A percentile compares a stretch with the other conserved stretches of the same genome.
These are phyloP conservation scores for Notothenia coriiceps DNA, from an alignment of 2,113 vertebrate species.

Conservation along the genomic window DNA sequence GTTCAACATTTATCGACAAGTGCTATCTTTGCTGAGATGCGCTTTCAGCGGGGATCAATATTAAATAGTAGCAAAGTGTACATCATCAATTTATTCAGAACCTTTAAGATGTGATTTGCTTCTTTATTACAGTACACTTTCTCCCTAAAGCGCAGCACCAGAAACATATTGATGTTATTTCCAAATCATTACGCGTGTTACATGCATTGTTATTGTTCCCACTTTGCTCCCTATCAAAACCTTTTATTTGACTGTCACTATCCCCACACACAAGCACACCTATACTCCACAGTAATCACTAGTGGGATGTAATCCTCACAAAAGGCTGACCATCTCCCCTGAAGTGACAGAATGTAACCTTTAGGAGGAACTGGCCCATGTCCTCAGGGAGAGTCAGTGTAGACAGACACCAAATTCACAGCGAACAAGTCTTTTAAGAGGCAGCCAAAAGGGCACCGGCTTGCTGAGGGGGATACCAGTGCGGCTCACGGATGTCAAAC, in stretches of 20 bases:
- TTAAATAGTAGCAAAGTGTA: constrained; percentile 36
- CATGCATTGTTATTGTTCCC: background rate
- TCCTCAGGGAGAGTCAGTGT: constrained; percentile 63
- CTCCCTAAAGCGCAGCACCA: background rate
- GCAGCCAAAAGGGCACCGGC: constrained; percentile 64
- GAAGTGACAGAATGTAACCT: constrained; percentile 74
- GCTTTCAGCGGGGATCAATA: constrained; percentile 54
- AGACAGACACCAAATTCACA: constrained; percentile 67
- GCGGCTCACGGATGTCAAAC: constrained; percentile 70
- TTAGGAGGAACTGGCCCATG: constrained; percentile 70
- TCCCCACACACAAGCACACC: constrained; percentile 6
- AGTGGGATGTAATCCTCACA: constrained; percentile 44
- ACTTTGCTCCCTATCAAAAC: background rate
- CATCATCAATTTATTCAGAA: constrained; percentile 32
- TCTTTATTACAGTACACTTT: constrained; percentile 11
- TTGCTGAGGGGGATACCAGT: constrained; percentile 46
- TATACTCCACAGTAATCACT: constrained; percentile 22
- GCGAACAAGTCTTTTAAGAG: constrained; percentile 67
- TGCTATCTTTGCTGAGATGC: constrained; percentile 33
- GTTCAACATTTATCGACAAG: constrained; percentile 22
- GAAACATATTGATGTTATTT: constrained; percentile 14
- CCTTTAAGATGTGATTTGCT: constrained; percentile 29
- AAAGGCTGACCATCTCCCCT: constrained; percentile 61
- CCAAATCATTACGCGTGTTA: background rate
- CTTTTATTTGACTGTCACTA: constrained; percentile 12